These are phyloP conservation scores for Thamnophis elegans DNA, from an alignment of 2,797 vertebrate species.

Conservation along the genomic window DNA sequence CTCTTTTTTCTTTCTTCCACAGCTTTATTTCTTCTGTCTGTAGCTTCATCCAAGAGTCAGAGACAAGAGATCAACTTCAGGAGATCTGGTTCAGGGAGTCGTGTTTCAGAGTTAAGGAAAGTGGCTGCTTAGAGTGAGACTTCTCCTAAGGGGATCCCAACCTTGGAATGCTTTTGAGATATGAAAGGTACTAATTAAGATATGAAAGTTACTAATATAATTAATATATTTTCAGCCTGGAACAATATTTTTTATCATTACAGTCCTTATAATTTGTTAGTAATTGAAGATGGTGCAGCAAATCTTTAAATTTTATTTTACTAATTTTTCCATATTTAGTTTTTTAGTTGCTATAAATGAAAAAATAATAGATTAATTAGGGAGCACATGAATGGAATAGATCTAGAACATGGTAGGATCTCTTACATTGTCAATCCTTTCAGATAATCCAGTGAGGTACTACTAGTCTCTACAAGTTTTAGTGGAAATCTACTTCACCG, in stretches of 20 bases:
- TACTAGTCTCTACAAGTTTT: not conserved
- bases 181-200: not conserved
- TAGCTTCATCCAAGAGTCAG: not conserved
- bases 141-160: not conserved
- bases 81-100: not conserved
- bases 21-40: not conserved
- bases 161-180: not conserved
- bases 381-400: not conserved
- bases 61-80: not conserved
- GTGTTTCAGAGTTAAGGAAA: not conserved
- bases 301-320: not conserved
- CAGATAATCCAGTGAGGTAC: not conserved
- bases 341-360: not conserved
- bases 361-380: not conserved
- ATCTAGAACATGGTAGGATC: not conserved
- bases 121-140: not conserved
- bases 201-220: not conserved
- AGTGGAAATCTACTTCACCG: not conserved
- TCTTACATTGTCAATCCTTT: not conserved
- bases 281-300: not conserved
- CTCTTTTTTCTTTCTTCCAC: not conserved
- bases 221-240: not conserved
- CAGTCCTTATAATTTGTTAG: not conserved
- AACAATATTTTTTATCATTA: not conserved
- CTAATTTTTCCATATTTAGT: not conserved